Base-by-base conservation (phyloP, 2,113 vertebrate species). In the Ciconia stormi region DNA sequence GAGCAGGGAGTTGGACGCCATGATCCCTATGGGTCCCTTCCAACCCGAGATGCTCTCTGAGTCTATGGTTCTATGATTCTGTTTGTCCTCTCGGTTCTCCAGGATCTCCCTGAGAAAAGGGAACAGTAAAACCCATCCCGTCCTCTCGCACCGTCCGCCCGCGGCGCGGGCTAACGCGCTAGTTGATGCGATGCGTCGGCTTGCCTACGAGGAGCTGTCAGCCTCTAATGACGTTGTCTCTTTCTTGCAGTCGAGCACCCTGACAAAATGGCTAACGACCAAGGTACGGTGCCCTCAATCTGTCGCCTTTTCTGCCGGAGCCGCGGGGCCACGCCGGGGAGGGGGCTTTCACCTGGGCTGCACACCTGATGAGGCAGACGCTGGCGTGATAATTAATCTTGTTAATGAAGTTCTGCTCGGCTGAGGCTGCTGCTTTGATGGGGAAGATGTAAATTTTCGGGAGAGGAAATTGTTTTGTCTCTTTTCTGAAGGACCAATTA, bases 181-280 rank as follows among this genome's bases (percentile, higher is more conserved):
- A 72, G 27, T 74, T 49, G 77, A 76, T 77, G 92, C 40, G 65
- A 62, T 72, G 81, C 58, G 50, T 77, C 81, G 67, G 19, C 36
- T 96, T 83, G 58, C 66, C 82, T 66, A 13, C 36, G 15, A 22
- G 58, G 46, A 97, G 82, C 44, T 88, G 56, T 90, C 95, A 82
- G 49, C 91, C 15, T 95, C 91, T 98, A 97, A 97, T 76, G 84
- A 91, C 95, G 30, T 92, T 97, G 36, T 98, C 86, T 97, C 76
- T 96, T 77, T 95, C 83, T 96, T 93, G 66, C 97, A 99, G 99
- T 99, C 56, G 99, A 99, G 82, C 98, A 99, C 96, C 99, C 99
- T 81, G 99, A 99, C 98, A 99, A 99, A 98, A 99, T 99, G 99
- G 99, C 99, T 84, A 99, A 99, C 59, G 99, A 99, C 97, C 99